Conservation (phyloP, 1,140 invertebrate species). For the Caligus rogercresseyi region DNA sequence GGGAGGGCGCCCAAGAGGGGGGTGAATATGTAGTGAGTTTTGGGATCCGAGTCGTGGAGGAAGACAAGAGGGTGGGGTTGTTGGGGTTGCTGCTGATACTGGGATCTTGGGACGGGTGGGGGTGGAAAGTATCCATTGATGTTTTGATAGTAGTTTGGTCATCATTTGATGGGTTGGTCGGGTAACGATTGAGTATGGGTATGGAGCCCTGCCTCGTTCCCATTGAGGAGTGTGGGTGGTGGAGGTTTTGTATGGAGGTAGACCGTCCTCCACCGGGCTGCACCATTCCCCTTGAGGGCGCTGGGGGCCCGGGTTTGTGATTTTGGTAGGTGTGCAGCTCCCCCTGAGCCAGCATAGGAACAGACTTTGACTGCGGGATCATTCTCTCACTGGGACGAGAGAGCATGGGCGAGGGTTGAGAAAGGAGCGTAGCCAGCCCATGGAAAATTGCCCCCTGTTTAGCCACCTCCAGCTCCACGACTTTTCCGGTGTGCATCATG, state of each 20-base stretch:
- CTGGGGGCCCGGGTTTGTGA: neutral
- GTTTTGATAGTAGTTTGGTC: slow-evolving; percentile 8
- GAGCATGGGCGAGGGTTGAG: slow-evolving; percentile 69
- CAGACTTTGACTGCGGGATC: neutral
- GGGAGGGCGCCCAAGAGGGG: neutral
- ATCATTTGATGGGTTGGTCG: neutral
- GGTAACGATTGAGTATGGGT: neutral
- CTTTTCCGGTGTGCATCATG: slow-evolving; percentile 75
- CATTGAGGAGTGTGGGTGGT: neutral
- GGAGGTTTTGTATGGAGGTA: neutral
- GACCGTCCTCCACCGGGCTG: neutral
- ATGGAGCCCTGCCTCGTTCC: neutral
- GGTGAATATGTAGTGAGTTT: neutral
- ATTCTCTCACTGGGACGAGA: slow-evolving; percentile 25
- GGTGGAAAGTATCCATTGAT: neutral
- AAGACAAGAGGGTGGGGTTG: neutral
- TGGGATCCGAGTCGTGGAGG: neutral
- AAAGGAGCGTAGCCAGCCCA: slow-evolving; percentile 76
- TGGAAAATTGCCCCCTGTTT: slow-evolving; percentile 94
- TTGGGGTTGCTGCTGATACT: neutral
- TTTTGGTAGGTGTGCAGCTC: neutral
- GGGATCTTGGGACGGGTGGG: neutral
- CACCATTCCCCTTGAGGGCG: neutral
- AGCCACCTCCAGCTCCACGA: slow-evolving; percentile 84
- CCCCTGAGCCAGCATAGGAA: neutral